These are phyloP conservation scores for Hoplodrina ambigua DNA, from an alignment of 2,888 invertebrate genomes.

Conservation along the genomic window DNA sequence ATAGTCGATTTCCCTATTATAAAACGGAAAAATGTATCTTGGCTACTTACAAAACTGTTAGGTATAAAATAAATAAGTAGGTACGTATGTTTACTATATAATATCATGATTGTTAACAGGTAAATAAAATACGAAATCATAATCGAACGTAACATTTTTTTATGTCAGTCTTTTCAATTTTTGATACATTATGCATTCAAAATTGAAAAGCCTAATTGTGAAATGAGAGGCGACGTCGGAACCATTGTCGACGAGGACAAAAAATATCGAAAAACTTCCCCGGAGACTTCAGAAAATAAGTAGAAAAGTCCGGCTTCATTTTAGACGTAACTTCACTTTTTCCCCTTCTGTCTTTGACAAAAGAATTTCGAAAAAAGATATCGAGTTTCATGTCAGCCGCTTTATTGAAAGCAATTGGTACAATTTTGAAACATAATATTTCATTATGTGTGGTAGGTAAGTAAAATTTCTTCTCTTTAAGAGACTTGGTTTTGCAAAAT, in stretches of 20 bases:
- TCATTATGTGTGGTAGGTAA: no score
- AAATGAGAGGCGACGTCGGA: slow-evolving; percentile 68
- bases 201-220: slow-evolving; percentile 71
- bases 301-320: slow-evolving; percentile 66
- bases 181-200: slow-evolving; percentile 62
- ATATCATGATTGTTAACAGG: not conserved
- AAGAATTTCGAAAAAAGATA: slow-evolving; percentile 20
- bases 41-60: not conserved
- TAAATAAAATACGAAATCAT: no score
- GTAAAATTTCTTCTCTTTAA: no score
- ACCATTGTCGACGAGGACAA: slow-evolving; percentile 65
- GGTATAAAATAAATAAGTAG: no score
- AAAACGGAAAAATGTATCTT: not conserved
- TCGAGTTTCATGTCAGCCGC: slow-evolving; percentile 14
- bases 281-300: slow-evolving; percentile 62
- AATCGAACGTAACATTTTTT: not conserved
- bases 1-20: not conserved
- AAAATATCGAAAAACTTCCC: slow-evolving; percentile 69
- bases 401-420: not conserved
- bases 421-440: not conserved
- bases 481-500: not conserved
- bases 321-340: slow-evolving; percentile 66
- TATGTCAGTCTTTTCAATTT: slow-evolving; percentile 39
- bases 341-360: slow-evolving; percentile 23
- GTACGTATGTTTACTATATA: not conserved